These are phyloP conservation scores for Porites australiensis DNA, from an alignment of 64 coral and sea anemone genomes.

Conservation along the genomic window DNA sequence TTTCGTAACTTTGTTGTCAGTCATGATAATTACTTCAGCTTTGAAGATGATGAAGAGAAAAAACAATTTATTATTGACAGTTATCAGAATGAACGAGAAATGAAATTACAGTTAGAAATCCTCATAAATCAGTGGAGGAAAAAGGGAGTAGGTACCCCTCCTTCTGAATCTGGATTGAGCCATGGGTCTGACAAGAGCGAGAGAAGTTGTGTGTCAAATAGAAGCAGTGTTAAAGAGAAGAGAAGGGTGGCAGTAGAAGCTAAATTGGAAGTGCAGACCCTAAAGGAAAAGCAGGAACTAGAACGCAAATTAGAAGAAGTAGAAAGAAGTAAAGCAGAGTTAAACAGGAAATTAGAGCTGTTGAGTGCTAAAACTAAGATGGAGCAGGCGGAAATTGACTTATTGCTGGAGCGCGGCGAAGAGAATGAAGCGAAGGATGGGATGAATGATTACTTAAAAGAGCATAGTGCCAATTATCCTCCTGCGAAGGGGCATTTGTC, in stretches of 20 bases:
- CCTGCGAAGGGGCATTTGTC: too few species aligned
- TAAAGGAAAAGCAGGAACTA: slow-evolving; percentile 65
- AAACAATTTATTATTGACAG: slow-evolving; percentile 47
- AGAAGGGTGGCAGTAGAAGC: slow-evolving; percentile 18
- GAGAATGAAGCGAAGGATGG: slow-evolving; percentile 10
- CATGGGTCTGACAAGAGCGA: slow-evolving; percentile 25
- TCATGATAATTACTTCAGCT: too few species aligned
- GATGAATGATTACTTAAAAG: slow-evolving; percentile 37
- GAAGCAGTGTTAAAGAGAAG: slow-evolving; percentile 51
- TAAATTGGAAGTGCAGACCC: slow-evolving; percentile 52
- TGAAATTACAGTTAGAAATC: too few species aligned
- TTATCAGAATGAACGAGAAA: too few species aligned
- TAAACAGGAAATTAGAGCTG: slow-evolving; percentile 7
- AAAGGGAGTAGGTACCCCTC: too few species aligned
- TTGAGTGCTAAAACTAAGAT: slow-evolving; percentile 18
- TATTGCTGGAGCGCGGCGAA: background rate
- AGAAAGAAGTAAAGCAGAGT: slow-evolving; percentile 36
- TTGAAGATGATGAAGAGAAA: too few species aligned
- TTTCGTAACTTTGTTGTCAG: too few species aligned
- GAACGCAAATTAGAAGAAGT: slow-evolving; percentile 49
- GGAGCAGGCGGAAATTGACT: slow-evolving; percentile 35
- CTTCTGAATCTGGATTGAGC: too few species aligned
- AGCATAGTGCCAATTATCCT: too few species aligned
- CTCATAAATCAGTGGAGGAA: too few species aligned
- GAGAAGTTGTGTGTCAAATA: slow-evolving; percentile 35